A percentile compares a stretch with the other conserved stretches of the same genome.
These are phyloP conservation scores for Thera britannica DNA, from an alignment of 2,888 invertebrate genomes.

Conservation along the genomic window DNA sequence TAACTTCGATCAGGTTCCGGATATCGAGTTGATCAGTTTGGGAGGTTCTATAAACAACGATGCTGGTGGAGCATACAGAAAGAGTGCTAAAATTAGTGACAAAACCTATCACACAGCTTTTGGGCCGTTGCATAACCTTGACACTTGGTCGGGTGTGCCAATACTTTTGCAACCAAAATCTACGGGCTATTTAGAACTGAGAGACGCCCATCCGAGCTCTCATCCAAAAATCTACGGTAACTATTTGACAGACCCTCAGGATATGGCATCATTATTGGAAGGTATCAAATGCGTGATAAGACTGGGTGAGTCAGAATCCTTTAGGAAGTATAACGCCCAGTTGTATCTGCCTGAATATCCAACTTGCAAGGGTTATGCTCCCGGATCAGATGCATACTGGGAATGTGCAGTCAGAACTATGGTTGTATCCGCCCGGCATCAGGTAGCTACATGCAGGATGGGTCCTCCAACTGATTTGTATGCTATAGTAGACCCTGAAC, in stretches of 20 bases:
- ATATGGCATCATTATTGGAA: conserved; percentile 84
- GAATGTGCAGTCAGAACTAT: conserved; percentile 87
- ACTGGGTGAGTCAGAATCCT: conserved; percentile 84
- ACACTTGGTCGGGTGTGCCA: conserved; percentile 87
- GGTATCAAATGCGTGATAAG: conserved; percentile 86
- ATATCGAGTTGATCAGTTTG: conserved; percentile 87
- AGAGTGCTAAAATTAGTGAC: conserved; percentile 84
- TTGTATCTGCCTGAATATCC: conserved; percentile 82
- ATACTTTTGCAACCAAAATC: conserved; percentile 91
- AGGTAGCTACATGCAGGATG: conserved; percentile 89
- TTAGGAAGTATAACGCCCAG: conserved; percentile 83
- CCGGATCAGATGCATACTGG: conserved; percentile 88
- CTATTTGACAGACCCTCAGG: conserved; percentile 88
- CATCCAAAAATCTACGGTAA: conserved; percentile 92
- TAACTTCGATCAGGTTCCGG: conserved; percentile 84
- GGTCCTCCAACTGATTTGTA: conserved; percentile 86
- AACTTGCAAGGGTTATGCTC: conserved; percentile 76
- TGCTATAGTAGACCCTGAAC: conserved; percentile 87
- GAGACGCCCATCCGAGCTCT: conserved; percentile 89
- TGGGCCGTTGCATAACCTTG: conserved; percentile 80
- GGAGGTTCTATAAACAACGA: conserved; percentile 87
- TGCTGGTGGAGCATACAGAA: conserved; percentile 78
- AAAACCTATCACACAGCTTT: conserved; percentile 84
- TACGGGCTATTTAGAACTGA: conserved; percentile 88
- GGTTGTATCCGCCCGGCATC: conserved; percentile 85